Evolutionary conservation across 2,888 invertebrate genomes (phyloP), one percentile per base, ranked within the genome.

Genomic region (Prosapia bicincta): DNA sequence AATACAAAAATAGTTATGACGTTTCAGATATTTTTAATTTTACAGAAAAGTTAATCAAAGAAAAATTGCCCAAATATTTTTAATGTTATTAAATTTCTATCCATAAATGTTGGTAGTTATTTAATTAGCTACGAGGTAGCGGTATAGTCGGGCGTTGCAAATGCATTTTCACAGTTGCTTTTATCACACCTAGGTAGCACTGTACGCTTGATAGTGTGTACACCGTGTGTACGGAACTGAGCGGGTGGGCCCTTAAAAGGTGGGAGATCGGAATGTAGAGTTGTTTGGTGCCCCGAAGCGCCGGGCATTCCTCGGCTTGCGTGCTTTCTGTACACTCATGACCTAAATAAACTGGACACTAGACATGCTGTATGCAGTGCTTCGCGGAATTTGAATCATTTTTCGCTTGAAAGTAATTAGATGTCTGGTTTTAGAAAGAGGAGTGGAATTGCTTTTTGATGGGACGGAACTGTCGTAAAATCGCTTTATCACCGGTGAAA

Each of bases 301-400:
- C 67, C 26, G 67, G 67, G 25, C 73, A 69, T 73, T 73, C 73
- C 68, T 68, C 43, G 23, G 20, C 72, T 30, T 54, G 66, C 72
- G 38, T 38, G 54, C 54, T 54, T 54, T 54, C 54, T 54, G 54
- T 54, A 54, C 54, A 54, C 54, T 54, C 54, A 54, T 68, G 73
- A 73, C 73, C 73, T 38, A 73, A 73, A 73, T 73, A 73, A 67
- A 73, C 73, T 43, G 73, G 73, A 54, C 54, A 54, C 54, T 54
- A 54, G 54, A 54, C 54, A 54, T 38, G 38, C 13, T 38, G 38
- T 38, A 38, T 38, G 38, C 54, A 6, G 54, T 54, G 54, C 54
- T 20, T 20, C n/a, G 20, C 13, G 54, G 54, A 54, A 54, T 54
- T n/a, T 13, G 54, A 54, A 54, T 20, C 54, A 54, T 54, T 54